phyloP scores from a whole-genome alignment of 1,140 invertebrate genomes.

The Ectropis grisescens region DNA sequence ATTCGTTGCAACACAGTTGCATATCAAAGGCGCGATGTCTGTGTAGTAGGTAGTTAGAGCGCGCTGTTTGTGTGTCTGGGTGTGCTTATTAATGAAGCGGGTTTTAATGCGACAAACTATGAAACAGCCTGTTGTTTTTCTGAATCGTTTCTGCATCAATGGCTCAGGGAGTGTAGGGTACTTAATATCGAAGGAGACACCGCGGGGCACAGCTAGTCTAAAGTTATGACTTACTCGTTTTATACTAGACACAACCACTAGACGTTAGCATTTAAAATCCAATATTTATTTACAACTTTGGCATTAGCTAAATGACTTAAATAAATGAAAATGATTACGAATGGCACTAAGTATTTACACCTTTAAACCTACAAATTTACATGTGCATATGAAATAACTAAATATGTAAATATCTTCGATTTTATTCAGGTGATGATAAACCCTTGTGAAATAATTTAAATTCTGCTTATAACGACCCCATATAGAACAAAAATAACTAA shows the following conservation, averaged over 20 bases:
- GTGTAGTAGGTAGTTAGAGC: too few species aligned
- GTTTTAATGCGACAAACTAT: too few species aligned
- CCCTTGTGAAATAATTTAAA: neutral
- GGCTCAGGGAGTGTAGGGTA: too few species aligned
- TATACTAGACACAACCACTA: constrained; percentile 34
- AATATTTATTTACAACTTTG: constrained; percentile 49
- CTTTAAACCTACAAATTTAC: constrained; percentile 24
- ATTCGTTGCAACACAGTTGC: too few species aligned
- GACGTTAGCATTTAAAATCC: constrained; percentile 5
- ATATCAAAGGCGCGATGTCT: too few species aligned
- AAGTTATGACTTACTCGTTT: neutral
- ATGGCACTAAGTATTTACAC: constrained; percentile 66
- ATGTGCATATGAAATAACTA: neutral
- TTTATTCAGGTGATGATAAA: neutral
- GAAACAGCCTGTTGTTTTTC: too few species aligned
- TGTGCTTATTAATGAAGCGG: too few species aligned
- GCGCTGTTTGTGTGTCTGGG: too few species aligned
- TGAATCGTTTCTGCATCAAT: too few species aligned
- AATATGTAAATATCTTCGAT: neutral
- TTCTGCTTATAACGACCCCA: neutral
- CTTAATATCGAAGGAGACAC: too few species aligned
- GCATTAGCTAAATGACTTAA: constrained; percentile 42
- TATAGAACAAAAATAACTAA: neutral
- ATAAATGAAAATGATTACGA: constrained; percentile 31
- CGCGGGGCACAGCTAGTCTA: too few species aligned